Evolutionary conservation across 1,140 invertebrate species (phyloP).

Genomic region (Maniola jurtina): DNA sequence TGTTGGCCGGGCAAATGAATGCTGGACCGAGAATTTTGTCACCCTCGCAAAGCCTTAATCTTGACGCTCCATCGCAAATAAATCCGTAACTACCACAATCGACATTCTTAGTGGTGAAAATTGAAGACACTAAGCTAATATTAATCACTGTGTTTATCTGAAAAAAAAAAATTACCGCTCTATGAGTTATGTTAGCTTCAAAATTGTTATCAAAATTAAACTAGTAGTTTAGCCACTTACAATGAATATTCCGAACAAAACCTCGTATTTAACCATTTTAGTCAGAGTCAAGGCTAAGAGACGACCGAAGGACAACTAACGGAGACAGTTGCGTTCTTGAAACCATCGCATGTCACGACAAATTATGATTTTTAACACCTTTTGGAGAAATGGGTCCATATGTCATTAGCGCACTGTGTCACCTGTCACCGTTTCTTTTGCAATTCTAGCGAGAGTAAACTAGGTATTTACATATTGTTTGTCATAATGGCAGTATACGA

Average conservation of each 20-base stretch:
- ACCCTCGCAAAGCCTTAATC: slow-evolving; percentile 58
- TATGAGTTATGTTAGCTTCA: background rate
- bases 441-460: background rate
- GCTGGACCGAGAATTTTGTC: slow-evolving; percentile 53
- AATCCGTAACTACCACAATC: slow-evolving; percentile 67
- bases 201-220: background rate
- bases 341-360: slow-evolving; percentile 41
- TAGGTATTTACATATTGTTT: slow-evolving; percentile 2
- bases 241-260: slow-evolving; percentile 3
- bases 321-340: slow-evolving; percentile 45
- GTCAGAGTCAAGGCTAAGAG: slow-evolving; percentile 6
- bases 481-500: background rate
- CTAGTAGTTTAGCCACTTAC: background rate
- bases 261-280: slow-evolving; percentile 18
- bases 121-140: background rate
- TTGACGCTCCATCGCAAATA: slow-evolving; percentile 54
- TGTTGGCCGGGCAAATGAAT: slow-evolving; percentile 61
- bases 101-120: slow-evolving; percentile 5
- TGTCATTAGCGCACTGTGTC: slow-evolving; percentile 48
- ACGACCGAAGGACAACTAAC: slow-evolving; percentile 46
- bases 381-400: slow-evolving; percentile 43
- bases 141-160: slow-evolving; percentile 1
- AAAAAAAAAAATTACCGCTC: background rate
- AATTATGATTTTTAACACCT: slow-evolving; percentile 67
- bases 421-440: slow-evolving; percentile 36